Evolutionary conservation across 2,888 invertebrate genomes (phyloP), one percentile per base, ranked within the genome.

Genomic region (Thera britannica): DNA sequence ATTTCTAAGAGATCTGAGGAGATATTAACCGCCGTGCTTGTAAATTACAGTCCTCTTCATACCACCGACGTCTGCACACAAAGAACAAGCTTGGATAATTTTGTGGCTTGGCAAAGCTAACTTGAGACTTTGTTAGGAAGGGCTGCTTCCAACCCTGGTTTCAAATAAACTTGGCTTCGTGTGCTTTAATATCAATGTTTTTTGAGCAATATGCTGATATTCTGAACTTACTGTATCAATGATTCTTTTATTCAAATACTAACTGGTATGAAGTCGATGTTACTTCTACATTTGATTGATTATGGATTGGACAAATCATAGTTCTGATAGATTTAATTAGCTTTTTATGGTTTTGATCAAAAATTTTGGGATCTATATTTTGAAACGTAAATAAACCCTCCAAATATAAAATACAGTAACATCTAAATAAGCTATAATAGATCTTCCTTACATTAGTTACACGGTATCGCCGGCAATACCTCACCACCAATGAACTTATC

Each of bases 401-500:
- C 56, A 65, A 65, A 58, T 56, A 68, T 41, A 41, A 3, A 7
- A 41, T 41, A 41, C 41, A 41, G 41, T 58, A 61, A 23, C 44
- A 63, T 57, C 48, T 38, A 44, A 12, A 58, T 52, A 64, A 52
- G 6, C 9, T 36, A 46, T 9, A 41, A 23, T 11, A 41, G 41
- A 5, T 4, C 55, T 36, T 36, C 7, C 34, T 9, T n/a, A 8
- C 1, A 11, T 52, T 44, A 64, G 51, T 64, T 58, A 52, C 65
- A 65, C 2, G 44, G 44, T 44, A 62, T 52, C 44, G 52, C 8
- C 0, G 55, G 58, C 41, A 51, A 6, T 4, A 41, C 55, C 38
- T n/a, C 65, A 11, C 55, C 59, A 7, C 78, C 75, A 76, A 83
- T 78, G 60, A 75, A 82, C 59, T 82, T 79, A 35, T 83, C 77